Evolutionary conservation across 2,888 invertebrate genomes (phyloP), one percentile per base, ranked within the genome.

Genomic region (Listrodromus nycthemerus): DNA sequence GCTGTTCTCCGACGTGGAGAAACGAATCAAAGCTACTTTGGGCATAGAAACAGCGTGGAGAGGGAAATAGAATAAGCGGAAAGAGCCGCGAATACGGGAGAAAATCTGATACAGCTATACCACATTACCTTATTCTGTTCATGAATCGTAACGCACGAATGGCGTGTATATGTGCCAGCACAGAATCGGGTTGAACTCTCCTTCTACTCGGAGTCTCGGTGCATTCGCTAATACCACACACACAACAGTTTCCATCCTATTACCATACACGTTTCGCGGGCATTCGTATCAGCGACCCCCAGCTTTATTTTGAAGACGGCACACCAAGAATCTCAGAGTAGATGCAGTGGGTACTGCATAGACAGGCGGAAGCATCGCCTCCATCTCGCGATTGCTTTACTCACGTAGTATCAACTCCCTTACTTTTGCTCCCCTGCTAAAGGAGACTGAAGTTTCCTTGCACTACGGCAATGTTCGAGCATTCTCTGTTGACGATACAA

Each of bases 171-270:
- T 2, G 24, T 63, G 10, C 50, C 27, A 41, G 65, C 65, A 55
- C n/a, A 65, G 52, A 77, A 77, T 69, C 52, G 24, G 55, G 55
- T 55, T 55, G 70, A 71, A 41, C 24, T 79, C 78, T 63, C 71
- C 33, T 71, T 52, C 41, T 24, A 69, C 61, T 55, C 55, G 52
- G 45, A 65, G 21, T 73, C 79, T 73, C 73, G 45, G 63, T 24
- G 65, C 61, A 80, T 80, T 80, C 73, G 52, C 65, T 80, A 66
- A 66, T 24, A 80, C 55, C 73, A 66, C 66, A 66, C 66, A 66
- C 55, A 52, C 65, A 24, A 27, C 27, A 79, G 41, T 63, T 48
- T 61, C 71, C 71, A 65, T 65, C 63, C 10, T 30, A 45, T n/a
- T 73, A 52, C n/a, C 45, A 55, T 33, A 7, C 41, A 71, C 66